A percentile compares a stretch with the other conserved stretches of the same genome.
phyloP scores from a whole-genome alignment of 1,140 invertebrate genomes.

The Sycophaga agraensis region DNA sequence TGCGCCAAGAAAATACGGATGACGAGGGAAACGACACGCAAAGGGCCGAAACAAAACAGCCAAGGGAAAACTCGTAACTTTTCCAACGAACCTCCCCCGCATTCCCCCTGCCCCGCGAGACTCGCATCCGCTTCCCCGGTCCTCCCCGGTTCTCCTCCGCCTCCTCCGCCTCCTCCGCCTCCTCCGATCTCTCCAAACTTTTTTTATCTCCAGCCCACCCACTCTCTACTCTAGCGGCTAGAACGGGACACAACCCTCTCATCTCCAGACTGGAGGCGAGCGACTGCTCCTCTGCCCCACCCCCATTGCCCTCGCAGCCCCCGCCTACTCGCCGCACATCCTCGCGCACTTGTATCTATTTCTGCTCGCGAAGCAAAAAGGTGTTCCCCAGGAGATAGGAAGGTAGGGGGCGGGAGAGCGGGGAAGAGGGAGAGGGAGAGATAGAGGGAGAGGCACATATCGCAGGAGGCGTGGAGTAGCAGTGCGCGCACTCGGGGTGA shows the following conservation, averaged over 20 bases:
- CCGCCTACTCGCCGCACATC: no score
- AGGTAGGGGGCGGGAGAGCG: slow-evolving; percentile 22
- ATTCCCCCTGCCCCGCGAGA: slow-evolving; percentile 7
- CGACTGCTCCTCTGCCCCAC: no score
- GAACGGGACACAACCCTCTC: background rate
- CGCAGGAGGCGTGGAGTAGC: slow-evolving; percentile 8
- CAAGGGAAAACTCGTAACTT: slow-evolving; percentile 42
- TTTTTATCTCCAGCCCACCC: slow-evolving; percentile 6
- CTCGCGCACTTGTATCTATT: no score
- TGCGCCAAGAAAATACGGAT: background rate
- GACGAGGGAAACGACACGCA: slow-evolving; percentile 9
- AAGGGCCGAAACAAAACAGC: slow-evolving; percentile 6
- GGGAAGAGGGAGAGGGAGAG: background rate
- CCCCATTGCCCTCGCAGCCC: no score
- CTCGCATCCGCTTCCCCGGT: slow-evolving; percentile 32
- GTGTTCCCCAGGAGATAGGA: slow-evolving; percentile 11
- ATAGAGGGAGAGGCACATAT: slow-evolving; percentile 23
- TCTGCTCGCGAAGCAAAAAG: no score
- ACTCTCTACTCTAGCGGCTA: background rate
- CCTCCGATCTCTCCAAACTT: no score
- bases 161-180: no score
- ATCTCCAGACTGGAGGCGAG: background rate
- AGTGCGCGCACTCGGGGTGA: no score
- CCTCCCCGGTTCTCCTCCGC: slow-evolving; percentile 10
- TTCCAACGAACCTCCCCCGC: slow-evolving; percentile 25